Percentiles rank a stretch among this genome's conserved stretches.
phyloP scores from a whole-genome alignment of 2,113 vertebrate genomes.

The Chionomys nivalis region DNA sequence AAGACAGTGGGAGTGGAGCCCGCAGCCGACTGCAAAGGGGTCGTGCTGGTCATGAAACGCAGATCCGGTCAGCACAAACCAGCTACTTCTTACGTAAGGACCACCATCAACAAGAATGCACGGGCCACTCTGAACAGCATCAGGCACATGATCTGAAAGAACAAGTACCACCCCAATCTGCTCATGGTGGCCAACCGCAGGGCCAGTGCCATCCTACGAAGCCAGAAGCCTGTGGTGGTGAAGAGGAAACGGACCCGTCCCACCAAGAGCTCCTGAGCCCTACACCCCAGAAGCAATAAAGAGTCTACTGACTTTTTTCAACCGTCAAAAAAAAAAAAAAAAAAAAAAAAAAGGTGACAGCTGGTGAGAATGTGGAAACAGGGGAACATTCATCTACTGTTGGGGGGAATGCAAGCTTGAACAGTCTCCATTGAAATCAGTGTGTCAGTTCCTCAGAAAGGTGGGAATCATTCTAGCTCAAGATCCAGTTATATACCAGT shows the following conservation, averaged over 20 bases:
- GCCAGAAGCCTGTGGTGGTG: constrained; percentile 95
- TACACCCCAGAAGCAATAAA: constrained; percentile 56
- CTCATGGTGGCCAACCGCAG: constrained; percentile 94
- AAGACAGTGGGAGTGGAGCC: constrained; percentile 95
- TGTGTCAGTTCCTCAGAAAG: not conserved
- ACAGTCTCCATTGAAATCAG: not conserved
- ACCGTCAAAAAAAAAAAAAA: no score
- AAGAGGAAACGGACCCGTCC: constrained; percentile 93
- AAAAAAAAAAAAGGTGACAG: no score
- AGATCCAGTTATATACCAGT: not conserved
- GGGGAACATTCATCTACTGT: not conserved
- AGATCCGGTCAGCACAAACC: constrained; percentile 92
- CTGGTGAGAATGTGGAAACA: not conserved
- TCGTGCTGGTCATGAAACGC: constrained; percentile 92
- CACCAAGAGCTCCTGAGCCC: constrained; percentile 86
- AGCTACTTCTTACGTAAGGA: constrained; percentile 88
- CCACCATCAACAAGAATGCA: constrained; percentile 95
- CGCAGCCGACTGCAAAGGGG: constrained; percentile 92
- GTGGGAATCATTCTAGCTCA: not conserved
- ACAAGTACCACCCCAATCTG: constrained; percentile 93
- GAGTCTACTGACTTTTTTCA: not conserved
- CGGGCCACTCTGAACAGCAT: constrained; percentile 93
- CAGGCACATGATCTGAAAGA: constrained; percentile 94
- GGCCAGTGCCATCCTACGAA: constrained; percentile 93
- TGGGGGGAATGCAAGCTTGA: not conserved